phyloP scores from a whole-genome alignment of 2,113 vertebrate species.

The Pseudonaja textilis region DNA sequence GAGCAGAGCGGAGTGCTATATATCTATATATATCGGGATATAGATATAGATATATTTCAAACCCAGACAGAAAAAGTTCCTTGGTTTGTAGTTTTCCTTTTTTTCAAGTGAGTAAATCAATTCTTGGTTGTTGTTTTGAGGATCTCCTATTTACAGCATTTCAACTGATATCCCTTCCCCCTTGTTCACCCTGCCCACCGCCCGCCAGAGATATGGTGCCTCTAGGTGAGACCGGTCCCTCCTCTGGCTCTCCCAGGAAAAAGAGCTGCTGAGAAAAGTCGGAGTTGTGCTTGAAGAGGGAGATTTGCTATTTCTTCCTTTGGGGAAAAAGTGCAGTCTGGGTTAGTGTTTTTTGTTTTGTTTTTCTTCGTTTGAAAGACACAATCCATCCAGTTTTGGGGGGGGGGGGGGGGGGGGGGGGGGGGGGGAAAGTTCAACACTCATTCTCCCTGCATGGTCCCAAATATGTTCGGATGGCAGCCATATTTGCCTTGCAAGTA shows the following conservation, averaged over 20 bases:
- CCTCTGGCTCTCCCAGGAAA: not conserved
- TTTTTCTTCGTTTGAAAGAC: constrained; percentile 6
- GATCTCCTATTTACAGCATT: constrained; percentile 43
- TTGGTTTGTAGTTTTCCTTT: constrained; percentile 13
- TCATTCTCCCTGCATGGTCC: not conserved
- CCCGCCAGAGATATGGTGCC: constrained; percentile 17
- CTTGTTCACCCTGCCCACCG: constrained; percentile 12
- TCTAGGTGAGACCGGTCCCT: constrained; percentile 24
- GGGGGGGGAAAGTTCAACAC: not conserved
- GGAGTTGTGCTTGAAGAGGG: constrained; percentile 40
- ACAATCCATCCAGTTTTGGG: not conserved
- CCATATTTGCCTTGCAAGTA: constrained; percentile 19
- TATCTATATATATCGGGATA: constrained; percentile 10
- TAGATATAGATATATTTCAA: constrained; percentile 40
- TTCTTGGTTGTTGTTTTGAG: constrained; percentile 22
- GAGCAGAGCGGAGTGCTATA: constrained; percentile 34
- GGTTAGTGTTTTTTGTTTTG: constrained; percentile 10
- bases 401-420: no score
- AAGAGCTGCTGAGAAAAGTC: constrained; percentile 26
- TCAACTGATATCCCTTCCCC: constrained; percentile 24
- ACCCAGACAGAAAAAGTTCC: constrained; percentile 30
- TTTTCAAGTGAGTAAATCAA: constrained; percentile 36
- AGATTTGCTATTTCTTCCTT: constrained; percentile 25
- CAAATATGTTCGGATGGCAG: constrained; percentile 21
- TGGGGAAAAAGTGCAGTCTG: constrained; percentile 26